These are phyloP conservation scores for Melipona beecheii DNA, from an alignment of 2,888 invertebrate species.

Conservation along the genomic window DNA sequence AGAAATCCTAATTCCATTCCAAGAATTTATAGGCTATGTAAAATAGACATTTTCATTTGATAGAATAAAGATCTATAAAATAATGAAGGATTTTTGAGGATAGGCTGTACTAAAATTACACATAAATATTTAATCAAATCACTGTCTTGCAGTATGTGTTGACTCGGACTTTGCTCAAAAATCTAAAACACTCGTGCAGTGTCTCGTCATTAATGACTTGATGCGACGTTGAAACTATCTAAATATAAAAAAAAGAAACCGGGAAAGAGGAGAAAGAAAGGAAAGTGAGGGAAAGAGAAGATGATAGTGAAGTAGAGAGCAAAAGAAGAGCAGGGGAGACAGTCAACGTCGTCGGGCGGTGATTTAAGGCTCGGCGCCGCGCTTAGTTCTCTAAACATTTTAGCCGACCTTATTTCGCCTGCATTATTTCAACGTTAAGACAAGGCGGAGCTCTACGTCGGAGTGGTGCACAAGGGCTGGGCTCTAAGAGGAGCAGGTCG, in stretches of 20 bases:
- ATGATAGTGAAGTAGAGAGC: slow-evolving; percentile 26
- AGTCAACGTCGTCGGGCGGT: slow-evolving; percentile 70
- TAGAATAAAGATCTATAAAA: too few relatives aligned
- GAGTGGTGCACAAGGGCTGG: slow-evolving; percentile 57
- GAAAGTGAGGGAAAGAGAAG: slow-evolving; percentile 22
- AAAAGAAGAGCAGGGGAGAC: slow-evolving; percentile 56
- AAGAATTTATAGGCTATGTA: too few relatives aligned
- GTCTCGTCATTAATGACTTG: too few relatives aligned
- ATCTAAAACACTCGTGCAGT: too few relatives aligned
- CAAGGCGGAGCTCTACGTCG: slow-evolving; percentile 62
- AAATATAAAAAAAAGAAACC: neutral
- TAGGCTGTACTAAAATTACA: too few relatives aligned
- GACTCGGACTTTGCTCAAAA: too few relatives aligned
- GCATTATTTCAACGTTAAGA: slow-evolving; percentile 81
- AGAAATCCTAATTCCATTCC: too few relatives aligned
- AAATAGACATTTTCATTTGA: too few relatives aligned
- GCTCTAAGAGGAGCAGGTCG: slow-evolving; percentile 58
- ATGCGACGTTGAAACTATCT: too few relatives aligned
- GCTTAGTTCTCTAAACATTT: slow-evolving; percentile 81
- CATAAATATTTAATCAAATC: too few relatives aligned
- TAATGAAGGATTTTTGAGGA: too few relatives aligned
- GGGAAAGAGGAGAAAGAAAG: slow-evolving; percentile 6
- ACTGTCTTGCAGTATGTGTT: too few relatives aligned
- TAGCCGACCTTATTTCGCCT: slow-evolving; percentile 80
- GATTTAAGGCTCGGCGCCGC: slow-evolving; percentile 76